Percentiles rank a stretch among this genome's conserved stretches.
Evolutionary conservation across 2,888 invertebrate genomes (phyloP).

Genomic region (Pimpla rufipes): DNA sequence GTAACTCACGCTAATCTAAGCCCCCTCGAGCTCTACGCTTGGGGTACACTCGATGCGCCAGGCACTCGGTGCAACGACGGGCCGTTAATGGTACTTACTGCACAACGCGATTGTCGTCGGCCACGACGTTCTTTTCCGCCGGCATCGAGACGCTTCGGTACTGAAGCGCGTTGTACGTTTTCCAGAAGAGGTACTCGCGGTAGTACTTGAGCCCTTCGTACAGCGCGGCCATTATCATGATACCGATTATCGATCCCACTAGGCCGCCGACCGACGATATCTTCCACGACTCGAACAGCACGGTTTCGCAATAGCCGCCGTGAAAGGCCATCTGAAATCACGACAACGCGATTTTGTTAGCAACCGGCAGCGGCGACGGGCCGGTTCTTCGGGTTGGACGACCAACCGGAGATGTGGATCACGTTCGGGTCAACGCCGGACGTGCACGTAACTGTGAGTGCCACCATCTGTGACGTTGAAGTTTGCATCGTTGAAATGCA

Average conservation of each 20-base stretch:
- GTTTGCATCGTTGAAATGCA: too few species aligned
- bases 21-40: neutral
- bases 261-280: constrained; percentile 91
- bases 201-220: constrained; percentile 98
- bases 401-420: neutral
- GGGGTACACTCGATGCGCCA: neutral
- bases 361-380: neutral
- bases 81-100: constrained; percentile 88
- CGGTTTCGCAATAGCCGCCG: constrained; percentile 91
- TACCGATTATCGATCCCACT: constrained; percentile 95
- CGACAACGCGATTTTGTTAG: neutral
- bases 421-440: constrained; percentile 32
- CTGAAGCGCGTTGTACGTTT: constrained; percentile 93
- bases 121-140: constrained; percentile 88
- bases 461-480: too few species aligned
- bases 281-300: constrained; percentile 94
- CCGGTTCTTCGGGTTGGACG: neutral
- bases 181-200: constrained; percentile 91
- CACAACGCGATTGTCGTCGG: constrained; percentile 91
- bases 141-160: constrained; percentile 95
- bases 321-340: constrained; percentile 90
- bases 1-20: neutral
- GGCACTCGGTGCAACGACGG: neutral
- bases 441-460: too few species aligned
- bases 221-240: constrained; percentile 96